Evolutionary conservation across 1,140 invertebrate species (phyloP).

Genomic region (Drosophila auraria): DNA sequence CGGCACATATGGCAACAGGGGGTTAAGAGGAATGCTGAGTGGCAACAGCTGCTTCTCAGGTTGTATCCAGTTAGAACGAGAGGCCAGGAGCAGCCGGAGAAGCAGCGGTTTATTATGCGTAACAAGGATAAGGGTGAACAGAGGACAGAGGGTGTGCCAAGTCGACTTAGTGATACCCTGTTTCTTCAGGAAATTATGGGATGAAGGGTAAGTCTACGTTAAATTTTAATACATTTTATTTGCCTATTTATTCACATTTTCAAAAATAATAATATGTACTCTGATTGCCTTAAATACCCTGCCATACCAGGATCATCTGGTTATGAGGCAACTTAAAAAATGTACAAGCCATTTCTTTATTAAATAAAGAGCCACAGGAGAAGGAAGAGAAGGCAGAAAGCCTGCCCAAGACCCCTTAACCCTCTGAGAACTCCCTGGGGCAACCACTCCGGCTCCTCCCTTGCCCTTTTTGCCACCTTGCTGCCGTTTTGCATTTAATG

Average conservation of each 20-base stretch:
- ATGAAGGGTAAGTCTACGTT: not conserved
- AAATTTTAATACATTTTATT: not conserved
- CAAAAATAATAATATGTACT: not conserved
- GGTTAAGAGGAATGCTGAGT: slow-evolving; percentile 47
- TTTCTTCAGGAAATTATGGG: not conserved
- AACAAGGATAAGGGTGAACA: slow-evolving; percentile 21
- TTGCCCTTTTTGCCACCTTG: slow-evolving; percentile 36
- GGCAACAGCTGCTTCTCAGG: slow-evolving; percentile 63
- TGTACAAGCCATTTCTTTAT: slow-evolving; percentile 72
- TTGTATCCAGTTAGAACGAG: slow-evolving; percentile 21
- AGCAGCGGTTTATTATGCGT: slow-evolving; percentile 60
- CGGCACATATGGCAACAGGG: slow-evolving; percentile 23
- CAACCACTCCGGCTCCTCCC: not conserved
- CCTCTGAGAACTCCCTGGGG: not conserved
- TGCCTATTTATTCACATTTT: not conserved
- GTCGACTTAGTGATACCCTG: not conserved
- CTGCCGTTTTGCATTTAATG: slow-evolving; percentile 80
- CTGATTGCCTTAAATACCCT: not conserved
- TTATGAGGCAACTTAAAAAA: slow-evolving; percentile 56
- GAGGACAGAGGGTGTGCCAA: not conserved
- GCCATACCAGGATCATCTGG: not conserved
- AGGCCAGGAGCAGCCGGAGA: slow-evolving; percentile 27
- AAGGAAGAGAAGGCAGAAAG: slow-evolving; percentile 21
- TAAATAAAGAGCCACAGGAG: slow-evolving; percentile 67
- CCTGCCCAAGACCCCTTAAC: slow-evolving; percentile 30